These are phyloP conservation scores for Sinosuthora webbiana DNA, from an alignment of 2,113 vertebrate species.

Conservation along the genomic window DNA sequence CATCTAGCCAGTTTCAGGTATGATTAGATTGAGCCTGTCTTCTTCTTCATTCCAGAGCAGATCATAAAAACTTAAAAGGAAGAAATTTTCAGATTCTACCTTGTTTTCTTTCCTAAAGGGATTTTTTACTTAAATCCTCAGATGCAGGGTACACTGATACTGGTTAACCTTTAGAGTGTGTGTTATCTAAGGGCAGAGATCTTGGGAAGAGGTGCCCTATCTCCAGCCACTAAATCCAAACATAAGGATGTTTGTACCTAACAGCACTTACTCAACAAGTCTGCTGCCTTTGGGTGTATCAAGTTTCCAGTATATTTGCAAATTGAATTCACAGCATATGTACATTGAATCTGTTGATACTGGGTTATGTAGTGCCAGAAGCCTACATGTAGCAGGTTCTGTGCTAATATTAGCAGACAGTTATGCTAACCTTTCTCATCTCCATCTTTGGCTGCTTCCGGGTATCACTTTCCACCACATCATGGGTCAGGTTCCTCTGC, in stretches of 20 bases:
- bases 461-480: background rate
- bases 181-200: background rate
- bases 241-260: background rate
- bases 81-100: background rate
- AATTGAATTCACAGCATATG: background rate
- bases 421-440: background rate
- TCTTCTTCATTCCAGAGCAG: background rate
- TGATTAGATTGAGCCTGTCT: background rate
- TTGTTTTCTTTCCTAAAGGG: background rate
- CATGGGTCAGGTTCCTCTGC: background rate
- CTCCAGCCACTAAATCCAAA: background rate
- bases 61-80: background rate
- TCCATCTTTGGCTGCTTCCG: background rate
- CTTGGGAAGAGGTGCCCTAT: background rate
- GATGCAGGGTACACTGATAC: background rate
- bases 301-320: slow-evolving; percentile 12
- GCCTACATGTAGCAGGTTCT: background rate
- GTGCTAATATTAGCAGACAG: slow-evolving; percentile 33
- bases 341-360: background rate
- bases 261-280: background rate
- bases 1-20: background rate
- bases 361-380: background rate
- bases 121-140: background rate
- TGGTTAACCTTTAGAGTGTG: background rate
- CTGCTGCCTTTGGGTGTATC: background rate